These are phyloP conservation scores for Leptodactylus fallax DNA, from an alignment of 2,797 vertebrate genomes.

Conservation along the genomic window DNA sequence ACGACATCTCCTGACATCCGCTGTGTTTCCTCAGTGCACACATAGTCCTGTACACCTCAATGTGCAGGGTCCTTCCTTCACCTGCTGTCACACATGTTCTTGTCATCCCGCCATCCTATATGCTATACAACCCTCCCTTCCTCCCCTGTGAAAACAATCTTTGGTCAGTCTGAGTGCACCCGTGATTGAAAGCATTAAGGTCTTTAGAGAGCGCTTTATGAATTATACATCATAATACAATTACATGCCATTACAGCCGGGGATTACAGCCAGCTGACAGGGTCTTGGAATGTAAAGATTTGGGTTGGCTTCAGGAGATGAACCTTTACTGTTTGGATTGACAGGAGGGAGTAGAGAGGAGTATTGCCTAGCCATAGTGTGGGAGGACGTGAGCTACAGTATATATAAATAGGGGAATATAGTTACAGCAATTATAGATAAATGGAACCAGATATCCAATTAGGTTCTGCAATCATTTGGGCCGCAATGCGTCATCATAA, in stretches of 20 bases:
- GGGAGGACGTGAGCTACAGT: neutral
- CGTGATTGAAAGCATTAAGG: slow-evolving; percentile 60
- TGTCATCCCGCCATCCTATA: neutral
- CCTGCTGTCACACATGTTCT: neutral
- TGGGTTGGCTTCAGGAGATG: slow-evolving; percentile 28
- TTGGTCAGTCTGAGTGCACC: slow-evolving; percentile 51
- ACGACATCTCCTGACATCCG: neutral
- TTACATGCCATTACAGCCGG: slow-evolving; percentile 60
- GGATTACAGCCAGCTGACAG: slow-evolving; percentile 26
- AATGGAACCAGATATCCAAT: neutral
- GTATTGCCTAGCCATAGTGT: neutral
- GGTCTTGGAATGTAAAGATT: slow-evolving; percentile 45
- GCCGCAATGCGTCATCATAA: neutral
- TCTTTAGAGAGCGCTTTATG: slow-evolving; percentile 62
- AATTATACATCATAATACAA: slow-evolving; percentile 64
- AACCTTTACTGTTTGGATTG: slow-evolving; percentile 19
- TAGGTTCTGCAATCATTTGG: neutral
- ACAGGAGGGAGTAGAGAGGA: slow-evolving; percentile 4
- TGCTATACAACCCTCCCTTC: neutral
- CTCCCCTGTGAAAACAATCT: slow-evolving; percentile 44
- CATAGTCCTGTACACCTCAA: neutral
- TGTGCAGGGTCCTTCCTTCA: neutral
- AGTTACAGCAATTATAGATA: neutral
- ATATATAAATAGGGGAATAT: neutral
- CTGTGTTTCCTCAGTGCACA: neutral